Conservation (phyloP, 2,797 vertebrate genomes). For the Danio choprae region DNA sequence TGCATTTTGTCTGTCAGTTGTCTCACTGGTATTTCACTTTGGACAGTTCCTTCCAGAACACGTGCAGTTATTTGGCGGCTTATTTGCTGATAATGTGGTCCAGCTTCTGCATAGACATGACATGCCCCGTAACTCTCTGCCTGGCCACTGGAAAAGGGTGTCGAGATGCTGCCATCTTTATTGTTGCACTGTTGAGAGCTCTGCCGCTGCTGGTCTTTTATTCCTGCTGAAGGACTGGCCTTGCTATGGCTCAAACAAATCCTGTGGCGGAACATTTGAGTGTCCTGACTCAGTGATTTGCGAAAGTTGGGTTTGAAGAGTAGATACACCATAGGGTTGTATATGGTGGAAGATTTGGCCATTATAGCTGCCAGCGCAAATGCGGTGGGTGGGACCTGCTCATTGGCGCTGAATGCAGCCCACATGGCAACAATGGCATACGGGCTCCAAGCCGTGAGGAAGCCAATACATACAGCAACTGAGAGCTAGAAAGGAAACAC, state of each 20-base stretch:
- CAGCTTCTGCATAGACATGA: constrained; percentile 3
- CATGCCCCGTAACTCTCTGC: constrained; percentile 32
- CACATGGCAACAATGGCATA: constrained; percentile 74
- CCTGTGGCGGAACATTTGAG: constrained; percentile 46
- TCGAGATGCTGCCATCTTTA: constrained; percentile 51
- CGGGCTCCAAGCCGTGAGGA: constrained; percentile 77
- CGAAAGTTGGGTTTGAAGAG: constrained; percentile 78
- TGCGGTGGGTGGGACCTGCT: constrained; percentile 66
- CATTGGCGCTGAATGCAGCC: constrained; percentile 67
- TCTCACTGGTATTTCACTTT: constrained; percentile 31
- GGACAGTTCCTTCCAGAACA: neutral
- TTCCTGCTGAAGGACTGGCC: neutral
- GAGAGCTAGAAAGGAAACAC: constrained; percentile 50
- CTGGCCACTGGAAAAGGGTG: constrained; percentile 3
- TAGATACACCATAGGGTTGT: constrained; percentile 77
- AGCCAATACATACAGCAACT: constrained; percentile 74
- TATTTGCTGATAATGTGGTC: neutral
- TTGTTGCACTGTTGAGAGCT: constrained; percentile 32
- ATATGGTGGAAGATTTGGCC: constrained; percentile 77
- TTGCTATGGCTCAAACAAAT: constrained; percentile 63
- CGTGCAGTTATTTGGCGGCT: constrained; percentile 21
- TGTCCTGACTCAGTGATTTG: constrained; percentile 64
- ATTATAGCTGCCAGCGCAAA: constrained; percentile 71
- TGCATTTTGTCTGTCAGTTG: constrained; percentile 21
- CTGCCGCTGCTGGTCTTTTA: neutral